Evolutionary conservation across 2,888 invertebrate species (phyloP), one percentile per base, ranked within the genome.

Genomic region (Calliscelio sp.): DNA sequence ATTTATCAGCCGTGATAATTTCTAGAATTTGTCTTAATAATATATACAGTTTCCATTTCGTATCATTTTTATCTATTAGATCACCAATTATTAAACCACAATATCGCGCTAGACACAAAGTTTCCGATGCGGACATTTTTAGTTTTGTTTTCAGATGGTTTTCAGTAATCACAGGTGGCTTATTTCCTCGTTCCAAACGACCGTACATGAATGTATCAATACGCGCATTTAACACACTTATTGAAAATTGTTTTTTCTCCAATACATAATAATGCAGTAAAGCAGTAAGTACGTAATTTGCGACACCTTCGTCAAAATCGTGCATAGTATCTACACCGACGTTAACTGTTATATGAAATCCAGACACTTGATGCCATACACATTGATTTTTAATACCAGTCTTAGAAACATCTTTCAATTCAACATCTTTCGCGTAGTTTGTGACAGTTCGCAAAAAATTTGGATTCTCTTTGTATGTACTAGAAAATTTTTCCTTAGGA

Each of bases 391-490:
- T 53, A 11, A 11, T 14, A 22, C 49, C 49, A 49, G 53, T 74
- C 7, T 18, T 1, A 11, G 1, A 8, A 22, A 28, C n/a, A 4
- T 55, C 25, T 11, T 24, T 16, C 18, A 41, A 6, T 44, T 25
- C 14, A n/a, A 70, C 16, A 44, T 41, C 18, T 55, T 55, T 20
- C 0, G n/a, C 35, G 10, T 73, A 73, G 32, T 38, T 73, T 35
- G 46, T 24, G 16, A 14, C 51, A 24, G 73, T 49, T 73, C 61
- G 46, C 22, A 73, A 51, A n/a, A 73, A 6, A 44, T 24, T 10
- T 8, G 38, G 14, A 18, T 51, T 7, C 51, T 73, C 38, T 61
- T 63, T 61, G n/a, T n/a, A n/a, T n/a, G n/a, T n/a, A n/a, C n/a
- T n/a, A n/a, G 24, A 10, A 44, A 57, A 71, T 20, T 71, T 1